These are phyloP conservation scores for Lepidothrix coronata DNA, from an alignment of 2,113 vertebrate species.

Conservation along the genomic window DNA sequence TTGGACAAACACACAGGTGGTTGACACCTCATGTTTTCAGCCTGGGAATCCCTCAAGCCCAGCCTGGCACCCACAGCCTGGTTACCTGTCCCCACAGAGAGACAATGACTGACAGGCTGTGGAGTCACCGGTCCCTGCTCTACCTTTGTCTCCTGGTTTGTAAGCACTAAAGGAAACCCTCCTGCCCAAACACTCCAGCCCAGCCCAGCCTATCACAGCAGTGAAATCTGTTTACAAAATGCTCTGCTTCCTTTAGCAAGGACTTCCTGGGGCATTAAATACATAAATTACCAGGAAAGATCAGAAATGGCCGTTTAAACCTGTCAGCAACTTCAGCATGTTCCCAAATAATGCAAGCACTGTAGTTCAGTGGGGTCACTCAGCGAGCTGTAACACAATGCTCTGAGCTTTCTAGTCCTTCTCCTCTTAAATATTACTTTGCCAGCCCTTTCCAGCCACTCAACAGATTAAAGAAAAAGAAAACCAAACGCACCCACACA, in stretches of 20 bases:
- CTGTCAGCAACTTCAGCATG: background rate
- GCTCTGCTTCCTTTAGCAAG: background rate
- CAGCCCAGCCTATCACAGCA: background rate
- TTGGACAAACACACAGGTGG: background rate
- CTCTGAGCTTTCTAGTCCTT: background rate
- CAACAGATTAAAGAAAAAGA: background rate
- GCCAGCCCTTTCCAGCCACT: background rate
- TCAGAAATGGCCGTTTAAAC: background rate
- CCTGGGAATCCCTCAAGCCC: background rate
- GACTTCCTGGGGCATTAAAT: background rate
- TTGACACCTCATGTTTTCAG: rapidly evolving
- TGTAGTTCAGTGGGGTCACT: background rate
- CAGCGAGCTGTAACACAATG: background rate
- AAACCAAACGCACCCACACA: background rate
- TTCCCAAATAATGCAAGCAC: background rate
- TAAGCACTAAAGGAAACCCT: background rate
- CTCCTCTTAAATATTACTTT: background rate
- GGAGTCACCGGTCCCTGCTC: rapidly evolving
- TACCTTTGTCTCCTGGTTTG: background rate
- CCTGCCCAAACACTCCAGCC: background rate
- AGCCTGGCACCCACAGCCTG: rapidly evolving
- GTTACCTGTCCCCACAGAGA: background rate
- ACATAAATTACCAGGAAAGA: background rate
- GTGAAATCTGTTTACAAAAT: background rate
- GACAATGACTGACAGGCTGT: background rate